phyloP scores from a whole-genome alignment of 2,888 invertebrate species.

The Laspeyria flexula region DNA sequence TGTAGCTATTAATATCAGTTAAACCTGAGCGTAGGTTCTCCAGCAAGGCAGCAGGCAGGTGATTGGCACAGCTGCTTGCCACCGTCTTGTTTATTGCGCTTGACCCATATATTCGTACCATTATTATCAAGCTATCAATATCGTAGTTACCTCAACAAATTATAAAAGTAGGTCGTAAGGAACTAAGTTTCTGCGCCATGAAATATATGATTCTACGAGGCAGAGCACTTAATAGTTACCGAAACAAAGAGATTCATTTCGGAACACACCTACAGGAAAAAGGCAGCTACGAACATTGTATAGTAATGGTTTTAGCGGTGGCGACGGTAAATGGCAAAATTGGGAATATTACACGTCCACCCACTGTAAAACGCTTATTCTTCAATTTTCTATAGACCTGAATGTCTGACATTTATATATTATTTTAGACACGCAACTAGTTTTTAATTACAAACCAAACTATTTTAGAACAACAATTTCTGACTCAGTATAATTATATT shows the following conservation, averaged over 20 bases:
- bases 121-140: constrained; percentile 22
- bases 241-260: constrained; percentile 34
- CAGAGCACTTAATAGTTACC: constrained; percentile 36
- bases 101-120: constrained; percentile 25
- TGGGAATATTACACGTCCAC: constrained; percentile 1
- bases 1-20: constrained; percentile 30
- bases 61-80: constrained; percentile 30
- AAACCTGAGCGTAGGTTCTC: constrained; percentile 35
- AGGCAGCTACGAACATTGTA: constrained; percentile 27
- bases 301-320: constrained; percentile 18
- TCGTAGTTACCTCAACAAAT: constrained; percentile 27
- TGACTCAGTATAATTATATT: too few relatives aligned
- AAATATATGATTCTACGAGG: constrained; percentile 27
- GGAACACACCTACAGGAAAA: constrained; percentile 23
- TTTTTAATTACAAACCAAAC: too few relatives aligned
- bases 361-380: constrained; percentile 2
- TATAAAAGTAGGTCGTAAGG: constrained; percentile 10
- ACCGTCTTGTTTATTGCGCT: constrained; percentile 35
- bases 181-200: constrained; percentile 15
- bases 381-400: not conserved
- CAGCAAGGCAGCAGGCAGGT: constrained; percentile 23
- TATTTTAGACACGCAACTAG: too few relatives aligned
- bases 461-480: too few relatives aligned
- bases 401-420: not conserved
- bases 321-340: constrained; percentile 21